Evolutionary conservation across 2,888 invertebrate genomes (phyloP).

Genomic region (Mimumesa dahlbomi): DNA sequence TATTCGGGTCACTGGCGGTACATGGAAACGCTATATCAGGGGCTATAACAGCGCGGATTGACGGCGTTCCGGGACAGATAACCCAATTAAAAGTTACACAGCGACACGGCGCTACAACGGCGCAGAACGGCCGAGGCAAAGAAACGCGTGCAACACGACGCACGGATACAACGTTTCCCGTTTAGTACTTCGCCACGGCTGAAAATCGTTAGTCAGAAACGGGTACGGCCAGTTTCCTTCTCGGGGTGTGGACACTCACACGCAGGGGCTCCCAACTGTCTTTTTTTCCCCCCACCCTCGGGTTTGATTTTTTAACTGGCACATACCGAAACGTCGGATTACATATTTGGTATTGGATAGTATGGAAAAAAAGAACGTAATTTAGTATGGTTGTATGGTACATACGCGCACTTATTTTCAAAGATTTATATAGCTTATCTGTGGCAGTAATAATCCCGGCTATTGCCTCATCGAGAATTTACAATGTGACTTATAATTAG

Average conservation of each 20-base stretch:
- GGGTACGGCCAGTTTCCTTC: slow-evolving; percentile 55
- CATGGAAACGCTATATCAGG: slow-evolving; percentile 55
- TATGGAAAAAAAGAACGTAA: background rate
- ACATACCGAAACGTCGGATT: slow-evolving; percentile 16
- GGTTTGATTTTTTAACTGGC: slow-evolving; percentile 9
- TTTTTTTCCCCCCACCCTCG: slow-evolving; percentile 6
- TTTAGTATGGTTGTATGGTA: too few species aligned
- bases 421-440: too few species aligned
- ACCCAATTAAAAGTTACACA: slow-evolving; percentile 60
- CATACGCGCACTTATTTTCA: too few species aligned
- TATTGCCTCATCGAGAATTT: too few species aligned
- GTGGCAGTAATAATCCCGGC: too few species aligned
- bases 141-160: slow-evolving; percentile 34
- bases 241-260: slow-evolving; percentile 16
- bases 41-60: slow-evolving; percentile 38
- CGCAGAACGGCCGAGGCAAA: slow-evolving; percentile 19
- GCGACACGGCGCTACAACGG: slow-evolving; percentile 15
- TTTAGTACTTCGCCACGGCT: slow-evolving; percentile 46
- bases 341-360: background rate
- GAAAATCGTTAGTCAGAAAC: slow-evolving; percentile 49
- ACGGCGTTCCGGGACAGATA: slow-evolving; percentile 60
- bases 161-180: slow-evolving; percentile 31
- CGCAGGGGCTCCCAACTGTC: slow-evolving; percentile 1
- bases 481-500: too few species aligned
- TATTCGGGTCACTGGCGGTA: slow-evolving; percentile 51